A percentile compares a stretch with the other conserved stretches of the same genome.
Evolutionary conservation across 1,140 invertebrate genomes (phyloP).

Genomic region (Hycleus phaleratus): DNA sequence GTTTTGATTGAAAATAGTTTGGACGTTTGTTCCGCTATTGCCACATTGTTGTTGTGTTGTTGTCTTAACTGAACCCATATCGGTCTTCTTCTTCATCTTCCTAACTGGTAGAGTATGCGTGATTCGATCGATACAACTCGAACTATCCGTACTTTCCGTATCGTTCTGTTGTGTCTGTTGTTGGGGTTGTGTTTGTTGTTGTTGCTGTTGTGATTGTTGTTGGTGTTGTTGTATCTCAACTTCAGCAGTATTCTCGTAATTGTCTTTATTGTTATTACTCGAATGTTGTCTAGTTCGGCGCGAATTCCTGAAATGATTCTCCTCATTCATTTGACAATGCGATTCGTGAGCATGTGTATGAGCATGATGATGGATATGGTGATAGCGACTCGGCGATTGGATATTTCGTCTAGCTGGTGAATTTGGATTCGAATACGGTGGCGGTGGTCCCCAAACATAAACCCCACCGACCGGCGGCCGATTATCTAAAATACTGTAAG

Average conservation of each 20-base stretch:
- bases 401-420: slow-evolving; percentile 48
- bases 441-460: slow-evolving; percentile 63
- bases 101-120: slow-evolving; percentile 45
- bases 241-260: slow-evolving; percentile 16
- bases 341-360: slow-evolving; percentile 38
- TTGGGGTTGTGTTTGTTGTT: slow-evolving; percentile 42
- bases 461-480: slow-evolving; percentile 43
- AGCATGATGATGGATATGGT: slow-evolving; percentile 36
- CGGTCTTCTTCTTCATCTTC: slow-evolving; percentile 47
- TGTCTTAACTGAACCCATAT: slow-evolving; percentile 42
- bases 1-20: slow-evolving; percentile 40
- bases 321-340: slow-evolving; percentile 39
- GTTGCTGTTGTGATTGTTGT: slow-evolving; percentile 17
- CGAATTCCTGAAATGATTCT: slow-evolving; percentile 24
- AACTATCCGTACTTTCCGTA: slow-evolving; percentile 40
- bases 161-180: slow-evolving; percentile 33
- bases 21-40: slow-evolving; percentile 40
- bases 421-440: slow-evolving; percentile 65
- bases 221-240: slow-evolving; percentile 13
- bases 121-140: slow-evolving; percentile 40
- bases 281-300: slow-evolving; percentile 19
- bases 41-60: slow-evolving; percentile 17
- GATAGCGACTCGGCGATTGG: slow-evolving; percentile 34
- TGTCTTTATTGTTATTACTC: slow-evolving; percentile 12
- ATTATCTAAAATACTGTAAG: slow-evolving; percentile 48